Conservation (phyloP, 1,140 invertebrate genomes). For the Antheraea pernyi region DNA sequence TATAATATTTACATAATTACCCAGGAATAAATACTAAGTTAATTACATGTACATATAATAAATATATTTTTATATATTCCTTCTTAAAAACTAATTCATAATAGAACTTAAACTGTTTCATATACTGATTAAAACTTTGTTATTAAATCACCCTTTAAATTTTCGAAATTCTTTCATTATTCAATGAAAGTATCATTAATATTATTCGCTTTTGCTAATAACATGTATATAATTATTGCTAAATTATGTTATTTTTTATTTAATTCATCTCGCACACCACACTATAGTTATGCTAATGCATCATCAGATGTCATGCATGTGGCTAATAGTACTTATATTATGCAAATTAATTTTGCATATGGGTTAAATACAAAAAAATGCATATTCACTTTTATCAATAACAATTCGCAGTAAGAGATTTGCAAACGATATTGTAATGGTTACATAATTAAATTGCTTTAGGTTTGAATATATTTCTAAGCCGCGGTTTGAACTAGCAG, state of each 20-base stretch:
- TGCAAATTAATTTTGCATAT: background rate
- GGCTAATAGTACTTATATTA: background rate
- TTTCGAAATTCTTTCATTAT: no score
- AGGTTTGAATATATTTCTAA: background rate
- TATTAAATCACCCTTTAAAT: no score
- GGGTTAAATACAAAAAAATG: no score
- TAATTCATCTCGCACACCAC: slow-evolving; percentile 4
- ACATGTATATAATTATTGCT: slow-evolving; percentile 5
- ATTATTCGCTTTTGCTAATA: background rate
- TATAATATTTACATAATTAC: background rate
- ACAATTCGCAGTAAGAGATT: background rate
- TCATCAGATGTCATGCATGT: background rate
- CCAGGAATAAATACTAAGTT: no score
- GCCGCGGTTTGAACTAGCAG: background rate
- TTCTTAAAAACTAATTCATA: no score
- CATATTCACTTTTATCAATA: background rate
- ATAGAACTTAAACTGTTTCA: no score
- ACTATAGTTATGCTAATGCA: background rate
- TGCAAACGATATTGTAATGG: background rate
- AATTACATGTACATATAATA: no score
- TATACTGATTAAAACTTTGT: no score
- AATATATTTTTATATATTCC: no score
- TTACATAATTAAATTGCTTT: background rate
- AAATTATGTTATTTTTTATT: background rate
- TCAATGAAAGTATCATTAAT: no score